Conservation (phyloP, 2,113 vertebrate species). For the Ptychochromis oligacanthus region DNA sequence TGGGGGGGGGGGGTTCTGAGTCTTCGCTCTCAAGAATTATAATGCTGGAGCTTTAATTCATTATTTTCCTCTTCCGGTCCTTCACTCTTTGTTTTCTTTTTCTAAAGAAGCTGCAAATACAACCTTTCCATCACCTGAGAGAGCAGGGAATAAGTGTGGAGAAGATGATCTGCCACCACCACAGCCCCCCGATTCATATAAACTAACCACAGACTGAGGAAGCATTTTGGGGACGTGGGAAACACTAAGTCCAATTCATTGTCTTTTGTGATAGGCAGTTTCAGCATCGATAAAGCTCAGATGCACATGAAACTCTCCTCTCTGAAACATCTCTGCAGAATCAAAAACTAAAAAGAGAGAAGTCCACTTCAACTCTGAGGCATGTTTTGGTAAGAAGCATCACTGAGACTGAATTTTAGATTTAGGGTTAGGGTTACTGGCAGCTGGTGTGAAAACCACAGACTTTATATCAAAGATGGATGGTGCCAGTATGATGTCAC, state of each 20-base stretch:
- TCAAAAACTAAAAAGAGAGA: background rate
- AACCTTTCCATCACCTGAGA: constrained; percentile 56
- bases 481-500: background rate
- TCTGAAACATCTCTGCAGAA: background rate
- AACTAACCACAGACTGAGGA: background rate
- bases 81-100: constrained; percentile 58
- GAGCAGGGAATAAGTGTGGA: background rate
- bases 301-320: background rate
- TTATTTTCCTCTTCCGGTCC: constrained; percentile 44
- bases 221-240: constrained; percentile 2
- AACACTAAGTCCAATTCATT: background rate
- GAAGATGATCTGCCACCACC: background rate
- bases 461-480: background rate
- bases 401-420: background rate
- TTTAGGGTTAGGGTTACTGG: background rate
- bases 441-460: background rate
- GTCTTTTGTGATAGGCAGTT: background rate
- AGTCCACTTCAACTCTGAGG: background rate
- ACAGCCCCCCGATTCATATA: background rate
- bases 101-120: constrained; percentile 55
- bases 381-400: background rate
- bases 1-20: constrained; percentile 41
- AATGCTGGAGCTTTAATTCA: constrained; percentile 67
- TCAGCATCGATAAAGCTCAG: background rate
- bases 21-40: constrained; percentile 64